A percentile compares a stretch with the other conserved stretches of the same genome.
phyloP scores from a whole-genome alignment of 1,140 invertebrate species.

The Solenopsis fugax region DNA sequence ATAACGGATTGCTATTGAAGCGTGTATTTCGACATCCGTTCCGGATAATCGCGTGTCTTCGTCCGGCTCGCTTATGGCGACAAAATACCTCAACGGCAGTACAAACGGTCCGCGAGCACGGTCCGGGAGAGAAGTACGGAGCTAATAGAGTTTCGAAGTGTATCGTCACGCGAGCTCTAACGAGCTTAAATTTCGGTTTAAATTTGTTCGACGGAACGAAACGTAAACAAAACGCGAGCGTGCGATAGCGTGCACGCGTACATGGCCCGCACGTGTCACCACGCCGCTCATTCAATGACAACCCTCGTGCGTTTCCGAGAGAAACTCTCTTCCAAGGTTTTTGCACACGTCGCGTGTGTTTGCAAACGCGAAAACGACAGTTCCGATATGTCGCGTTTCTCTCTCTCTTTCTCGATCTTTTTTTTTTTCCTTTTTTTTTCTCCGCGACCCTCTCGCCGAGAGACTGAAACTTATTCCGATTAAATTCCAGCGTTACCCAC shows the following conservation, averaged over 20 bases:
- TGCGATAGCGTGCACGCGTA: conserved; percentile 42
- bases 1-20: conserved; percentile 44
- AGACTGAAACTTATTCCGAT: conserved; percentile 70
- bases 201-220: conserved; percentile 45
- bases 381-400: conserved; percentile 14
- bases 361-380: background rate
- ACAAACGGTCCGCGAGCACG: conserved; percentile 13
- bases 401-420: background rate
- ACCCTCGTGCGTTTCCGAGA: background rate
- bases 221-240: conserved; percentile 51
- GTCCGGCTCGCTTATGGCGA: conserved; percentile 41
- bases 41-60: conserved; percentile 60
- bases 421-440: background rate
- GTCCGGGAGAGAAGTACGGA: conserved; percentile 12
- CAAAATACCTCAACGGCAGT: conserved; percentile 36
- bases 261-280: conserved; percentile 42
- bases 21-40: conserved; percentile 46
- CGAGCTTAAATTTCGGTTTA: conserved; percentile 56
- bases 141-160: conserved; percentile 59
- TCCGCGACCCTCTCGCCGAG: background rate
- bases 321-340: conserved; percentile 2
- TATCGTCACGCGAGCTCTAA: conserved; percentile 63
- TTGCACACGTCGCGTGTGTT: conserved; percentile 14
- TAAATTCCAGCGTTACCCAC: conserved; percentile 69
- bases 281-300: conserved; percentile 16